Base-by-base conservation (phyloP, 37 sponge, comb jelly and placozoan genomes). In the Hormiphora californensis region DNA sequence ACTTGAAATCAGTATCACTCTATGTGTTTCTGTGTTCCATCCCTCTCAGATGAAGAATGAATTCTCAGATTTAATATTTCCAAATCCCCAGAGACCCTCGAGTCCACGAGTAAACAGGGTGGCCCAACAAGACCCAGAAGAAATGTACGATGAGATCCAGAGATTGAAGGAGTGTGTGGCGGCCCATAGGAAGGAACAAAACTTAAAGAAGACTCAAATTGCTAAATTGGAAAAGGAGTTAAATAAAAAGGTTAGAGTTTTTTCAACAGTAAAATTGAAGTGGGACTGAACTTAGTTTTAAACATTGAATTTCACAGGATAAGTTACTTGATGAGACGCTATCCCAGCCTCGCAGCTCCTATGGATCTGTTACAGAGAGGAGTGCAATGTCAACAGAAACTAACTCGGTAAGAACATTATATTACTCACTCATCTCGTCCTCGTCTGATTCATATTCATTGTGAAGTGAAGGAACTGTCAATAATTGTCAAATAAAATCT, bases 81-180 rank as follows among this genome's bases (percentile, higher is more conserved):
- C n/a, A n/a, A n/a, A n/a, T n/a, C n/a, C n/a, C n/a, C n/a, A n/a
- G n/a, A n/a, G n/a, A n/a, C n/a, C n/a, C n/a, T n/a, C n/a, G n/a
- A n/a, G n/a, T n/a, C n/a, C n/a, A n/a, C 37, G 38, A 7, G 37
- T 33, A 7, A 27, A 65, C 37, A 35, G 37, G 17, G 67, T 38
- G 15, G 28, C 31, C 9, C 67, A 65, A 15, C 37, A 36, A 11
- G 67, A 65, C 67, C 32, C 32, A 32, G 67, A 65, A 19, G 67
- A 65, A 32, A 65, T 65, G 67, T 65, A 65, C 67, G 67, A 65
- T 65, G 67, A 65, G 35, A 65, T 65, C 7, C 67, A 65, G 37
- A 21, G 67, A 34, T 38, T 65, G 34, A 65, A 65, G 37, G 67
- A 27, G 7, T 38, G 32, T 2, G 35, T 65, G 3, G 67, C 67